These are phyloP conservation scores for Festucalex cinctus DNA, from an alignment of 2,113 vertebrate species.

Conservation along the genomic window DNA sequence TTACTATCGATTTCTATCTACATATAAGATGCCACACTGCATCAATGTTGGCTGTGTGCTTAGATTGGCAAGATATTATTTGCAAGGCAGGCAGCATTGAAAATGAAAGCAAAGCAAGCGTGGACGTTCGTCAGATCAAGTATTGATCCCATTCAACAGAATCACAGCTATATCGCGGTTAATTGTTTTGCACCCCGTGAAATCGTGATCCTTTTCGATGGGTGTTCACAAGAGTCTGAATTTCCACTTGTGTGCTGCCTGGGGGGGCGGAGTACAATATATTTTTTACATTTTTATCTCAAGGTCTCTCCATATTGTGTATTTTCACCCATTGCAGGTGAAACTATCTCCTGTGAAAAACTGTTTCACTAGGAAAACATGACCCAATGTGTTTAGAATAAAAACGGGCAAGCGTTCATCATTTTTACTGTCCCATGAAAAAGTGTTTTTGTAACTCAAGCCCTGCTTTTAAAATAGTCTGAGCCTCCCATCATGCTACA, in stretches of 20 bases:
- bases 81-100: slow-evolving; percentile 59
- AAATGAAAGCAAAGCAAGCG: slow-evolving; percentile 56
- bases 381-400: neutral
- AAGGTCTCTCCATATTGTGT: too few relatives aligned
- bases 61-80: slow-evolving; percentile 15
- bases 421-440: neutral
- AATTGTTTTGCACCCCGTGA: too few relatives aligned
- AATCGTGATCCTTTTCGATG: too few relatives aligned
- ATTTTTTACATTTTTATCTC: too few relatives aligned
- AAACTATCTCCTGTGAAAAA: too few relatives aligned
- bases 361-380: neutral
- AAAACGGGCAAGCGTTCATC: neutral
- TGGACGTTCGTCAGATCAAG: slow-evolving; percentile 39
- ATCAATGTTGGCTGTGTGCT: neutral
- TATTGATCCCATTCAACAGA: slow-evolving; percentile 55
- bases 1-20: neutral
- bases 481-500: neutral
- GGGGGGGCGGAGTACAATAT: too few relatives aligned
- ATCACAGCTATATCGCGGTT: too few relatives aligned
- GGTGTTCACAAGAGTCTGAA: too few relatives aligned
- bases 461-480: neutral
- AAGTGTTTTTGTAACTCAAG: neutral
- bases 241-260: too few relatives aligned
- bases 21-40: neutral
- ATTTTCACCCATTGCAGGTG: too few relatives aligned